Evolutionary conservation across 2,797 vertebrate species (phyloP).

Genomic region (Crypturellus tataupa): DNA sequence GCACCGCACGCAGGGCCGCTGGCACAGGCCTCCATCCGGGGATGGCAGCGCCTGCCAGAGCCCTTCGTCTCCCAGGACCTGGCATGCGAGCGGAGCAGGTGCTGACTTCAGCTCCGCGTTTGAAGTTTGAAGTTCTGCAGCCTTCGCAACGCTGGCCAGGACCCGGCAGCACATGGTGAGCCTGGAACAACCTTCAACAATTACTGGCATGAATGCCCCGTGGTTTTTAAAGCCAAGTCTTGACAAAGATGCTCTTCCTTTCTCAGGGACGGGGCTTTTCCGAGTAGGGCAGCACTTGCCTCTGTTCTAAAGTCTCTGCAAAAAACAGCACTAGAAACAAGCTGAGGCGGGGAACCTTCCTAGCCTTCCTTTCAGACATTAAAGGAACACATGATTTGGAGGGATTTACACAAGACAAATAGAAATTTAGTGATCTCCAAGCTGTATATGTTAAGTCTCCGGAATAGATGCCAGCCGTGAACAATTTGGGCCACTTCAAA

Average conservation of each 20-base stretch:
- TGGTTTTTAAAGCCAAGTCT: constrained; percentile 37
- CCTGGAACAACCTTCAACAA: not conserved
- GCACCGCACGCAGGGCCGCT: constrained; percentile 51
- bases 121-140: constrained; percentile 6
- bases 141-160: not conserved
- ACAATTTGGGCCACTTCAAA: constrained; percentile 12
- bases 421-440: not conserved
- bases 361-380: not conserved
- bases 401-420: not conserved
- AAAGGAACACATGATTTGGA: not conserved
- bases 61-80: not conserved
- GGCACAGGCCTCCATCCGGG: constrained; percentile 74
- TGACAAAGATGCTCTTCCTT: not conserved
- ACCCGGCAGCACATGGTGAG: not conserved
- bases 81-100: constrained; percentile 29
- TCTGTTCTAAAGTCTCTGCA: not conserved
- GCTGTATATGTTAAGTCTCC: not conserved
- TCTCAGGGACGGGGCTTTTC: not conserved
- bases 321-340: not conserved
- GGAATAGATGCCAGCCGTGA: not conserved
- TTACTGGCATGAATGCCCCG: not conserved
- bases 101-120: constrained; percentile 18
- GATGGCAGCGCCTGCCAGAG: constrained; percentile 48
- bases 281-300: not conserved
- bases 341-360: too few relatives aligned